Base-by-base conservation (phyloP, 1,140 invertebrate species). In the Panagrolaimus sp. region DNA sequence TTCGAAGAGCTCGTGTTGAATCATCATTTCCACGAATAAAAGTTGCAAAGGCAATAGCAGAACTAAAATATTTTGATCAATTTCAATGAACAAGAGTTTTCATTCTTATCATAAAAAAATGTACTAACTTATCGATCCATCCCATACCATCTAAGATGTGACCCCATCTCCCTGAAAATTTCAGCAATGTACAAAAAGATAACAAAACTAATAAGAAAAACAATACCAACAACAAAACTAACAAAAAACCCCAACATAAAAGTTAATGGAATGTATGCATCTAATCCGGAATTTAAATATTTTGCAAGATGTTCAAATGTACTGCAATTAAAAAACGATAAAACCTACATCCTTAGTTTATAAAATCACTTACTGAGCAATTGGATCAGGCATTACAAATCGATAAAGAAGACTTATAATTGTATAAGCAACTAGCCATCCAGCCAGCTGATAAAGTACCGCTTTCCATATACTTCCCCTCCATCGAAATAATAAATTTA, bases 221-320 rank as follows among this genome's bases (percentile, higher is more conserved):
- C n/a, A n/a, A n/a, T n/a, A n/a, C 66, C 48, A 46, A 76, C 68
- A 5, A 76, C 74, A 38, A 67, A 47, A 8, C 68, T 53, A 16
- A 76, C 74, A 48, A 76, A 76, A 57, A 76, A 76, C 62, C 74
- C 74, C 9, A 76, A 67, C 48, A 62, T 82, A 64, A 85, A 85
- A 27, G 73, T 71, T 4, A 79, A 31, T 20, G 77, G 74, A 51
- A 79, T 65, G 16, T 67, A 57, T 27, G 64, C 44, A 43, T 76
- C 75, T 11, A 81, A 61, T 45, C 73, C 63, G 20, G 47, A 67
- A 46, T 82, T 69, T 16, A 79, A 75, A 61, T 80, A 72, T 44
- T 62, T 53, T 11, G 72, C 78, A 9, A 82, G 51, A 38, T 64
- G 51, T 68, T 78, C 81, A 67, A 79, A 77, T 16, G 61, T 53